Evolutionary conservation across 2,797 vertebrate species (phyloP), one percentile per base, ranked within the genome.

Genomic region (Helostoma temminkii): DNA sequence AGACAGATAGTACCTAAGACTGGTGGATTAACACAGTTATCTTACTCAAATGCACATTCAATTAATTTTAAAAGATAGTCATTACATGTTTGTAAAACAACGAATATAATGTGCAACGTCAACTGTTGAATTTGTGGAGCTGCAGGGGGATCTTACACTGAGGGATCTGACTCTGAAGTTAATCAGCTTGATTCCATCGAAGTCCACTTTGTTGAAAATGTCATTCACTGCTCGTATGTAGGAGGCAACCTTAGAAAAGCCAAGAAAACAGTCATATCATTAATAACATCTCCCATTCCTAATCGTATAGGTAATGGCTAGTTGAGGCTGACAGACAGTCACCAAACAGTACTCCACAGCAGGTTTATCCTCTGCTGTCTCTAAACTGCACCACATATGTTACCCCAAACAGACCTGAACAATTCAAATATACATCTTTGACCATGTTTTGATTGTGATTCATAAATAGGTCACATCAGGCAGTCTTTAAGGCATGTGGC

Each of bases 111-210:
- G 0, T 43, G 28, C 62, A 15, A 37, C 39, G 65, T 21, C 14
- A 16, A 25, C 24, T 43, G 28, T 63, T 56, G 21, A 2, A 19
- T 54, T 57, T 72, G 0, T 58, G n/a, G 57, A 49, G n/a, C 15
- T 45, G 12, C 15, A 16, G 18, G 37, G 0, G 37, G 10, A 42
- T 76, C 94, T 94, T 91, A 96, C 95, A 0, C 6, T 82, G 36
- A 96, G 88, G 12, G 88, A 90, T 87, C 95, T 95, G 39, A 96
- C 93, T 93, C 90, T 93, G 78, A 96, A 96, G 87, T 95, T 94
- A 69, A 96, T 82, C 71, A 94, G 61, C 46, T 90, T 81, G 59
- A 95, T 91, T 45, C 90, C 94, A 0, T 91, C 88, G 74, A 96
- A 95, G 63, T 94, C 90, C 26, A 87, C 90, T 6, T 90, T 92